Evolutionary conservation across 35 echinoderm and acorn worm genomes (phyloP).

Genomic region (Hemicentrotus pulcherrimus): DNA sequence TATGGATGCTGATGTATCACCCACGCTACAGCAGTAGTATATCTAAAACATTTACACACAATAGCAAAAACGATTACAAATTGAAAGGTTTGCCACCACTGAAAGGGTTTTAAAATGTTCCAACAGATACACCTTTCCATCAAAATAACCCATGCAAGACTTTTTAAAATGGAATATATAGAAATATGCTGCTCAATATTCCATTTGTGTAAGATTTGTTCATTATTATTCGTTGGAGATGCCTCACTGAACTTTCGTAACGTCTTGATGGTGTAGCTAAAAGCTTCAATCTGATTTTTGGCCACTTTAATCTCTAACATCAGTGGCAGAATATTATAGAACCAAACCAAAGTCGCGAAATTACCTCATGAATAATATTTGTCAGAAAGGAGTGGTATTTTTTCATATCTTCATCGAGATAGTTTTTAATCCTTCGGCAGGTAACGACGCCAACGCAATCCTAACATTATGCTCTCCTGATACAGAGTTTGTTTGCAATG

Average conservation of each 20-base stretch:
- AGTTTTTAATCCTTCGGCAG: background rate
- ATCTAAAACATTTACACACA: background rate
- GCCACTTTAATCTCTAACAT: background rate
- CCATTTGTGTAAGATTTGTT: background rate
- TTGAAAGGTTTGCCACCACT: background rate
- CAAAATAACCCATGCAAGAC: background rate
- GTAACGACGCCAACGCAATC: background rate
- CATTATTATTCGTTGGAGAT: background rate
- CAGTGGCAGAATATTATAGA: background rate
- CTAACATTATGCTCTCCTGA: background rate
- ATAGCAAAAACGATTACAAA: background rate
- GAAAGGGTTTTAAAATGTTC: background rate
- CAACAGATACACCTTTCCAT: background rate
- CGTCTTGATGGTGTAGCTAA: background rate
- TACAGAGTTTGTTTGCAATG: background rate
- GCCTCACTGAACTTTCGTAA: background rate
- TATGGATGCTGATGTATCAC: too few species aligned
- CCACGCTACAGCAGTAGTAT: background rate
- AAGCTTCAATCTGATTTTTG: background rate
- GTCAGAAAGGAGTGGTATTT: background rate
- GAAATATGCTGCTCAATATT: background rate
- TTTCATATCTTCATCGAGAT: background rate
- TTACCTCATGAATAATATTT: background rate
- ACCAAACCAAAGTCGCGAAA: background rate
- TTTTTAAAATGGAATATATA: background rate